Base-by-base conservation (phyloP, 2,113 vertebrate species). In the Alaudala cheleensis region DNA sequence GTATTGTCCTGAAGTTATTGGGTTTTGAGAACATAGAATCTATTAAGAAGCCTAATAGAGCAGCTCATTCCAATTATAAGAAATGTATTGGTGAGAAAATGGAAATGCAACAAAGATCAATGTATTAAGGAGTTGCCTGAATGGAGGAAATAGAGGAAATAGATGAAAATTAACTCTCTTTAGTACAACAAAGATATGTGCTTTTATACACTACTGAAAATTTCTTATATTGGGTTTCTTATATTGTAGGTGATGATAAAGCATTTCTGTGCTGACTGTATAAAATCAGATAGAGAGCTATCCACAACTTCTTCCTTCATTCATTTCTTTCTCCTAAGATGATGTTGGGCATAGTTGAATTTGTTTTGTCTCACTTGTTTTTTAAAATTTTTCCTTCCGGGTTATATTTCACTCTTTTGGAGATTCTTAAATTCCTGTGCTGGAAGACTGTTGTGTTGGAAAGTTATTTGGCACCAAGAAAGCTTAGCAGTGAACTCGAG, bases 21-120 rank as follows among this genome's bases (percentile, higher is more conserved):
- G 53, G 86, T 93, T 96, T 96, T 76, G 92, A 95, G 89, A 96
- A 81, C 72, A 67, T 12, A 57, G 86, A 96, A 53, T 95, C 95
- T 92, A 96, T 97, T 97, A 96, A 88, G 83, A 88, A 91, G 72
- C 80, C 94, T 96, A 97, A 96, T 91, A 95, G 94, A 94, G 94
- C 90, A 92, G 80, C 92, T 93, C 90, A 84, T 96, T 96, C 95
- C 92, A 94, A 97, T 97, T 94, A 93, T 76, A 96, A 93, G 77
- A 96, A 94, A 88, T 33, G 72, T 90, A 86, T 72, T 86, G 90
- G 93, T 86, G 71, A 92, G 86, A 94, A 96, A 95, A 96, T 96
- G 80, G 88, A 96, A 95, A 90, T 79, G 86, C 88, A 28, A 74
- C 92, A 66, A 83, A 93, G 94, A 96, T 96, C 92, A 86, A 90